Evolutionary conservation across 1,140 invertebrate genomes (phyloP), one percentile per base, ranked within the genome.

Genomic region (Probaryconus sp.): DNA sequence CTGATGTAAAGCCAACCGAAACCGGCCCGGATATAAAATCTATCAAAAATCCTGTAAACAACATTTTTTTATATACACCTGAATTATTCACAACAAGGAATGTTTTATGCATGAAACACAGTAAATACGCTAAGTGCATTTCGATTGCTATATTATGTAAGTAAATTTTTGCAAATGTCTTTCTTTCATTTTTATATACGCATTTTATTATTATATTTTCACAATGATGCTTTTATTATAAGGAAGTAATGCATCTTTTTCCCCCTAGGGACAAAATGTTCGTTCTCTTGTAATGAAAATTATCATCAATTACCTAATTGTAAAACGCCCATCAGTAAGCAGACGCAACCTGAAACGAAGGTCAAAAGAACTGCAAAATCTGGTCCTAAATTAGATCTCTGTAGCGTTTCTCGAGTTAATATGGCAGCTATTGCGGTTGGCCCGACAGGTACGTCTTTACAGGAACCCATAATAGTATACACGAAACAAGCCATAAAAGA

Each of bases 1-100:
- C 95, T 6, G 94, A 95, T 0, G 95, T 97, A 85, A 97, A 97
- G 1, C 94, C 95, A 55, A 94, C 93, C 9, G 95, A 95, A 11
- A 97, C 95, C n/a, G 95, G 94, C 24, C 94, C 93, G 17, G 94
- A 96, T 75, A 97, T 97, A 87, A 96, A 97, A 85, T 96, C 94
- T 64, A 97, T 93, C 60, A 97, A 86, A 83, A 97, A 96, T 42
- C 96, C 95, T 96, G 87, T 50, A 69, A 81, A 77, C 38, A 56
- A 74, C 14, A 69, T n/a, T n/a, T n/a, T n/a, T n/a, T n/a, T n/a
- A n/a, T n/a, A n/a, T n/a, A n/a, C n/a, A n/a, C n/a, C n/a, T n/a
- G n/a, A n/a, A n/a, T n/a, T n/a, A n/a, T n/a, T n/a, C n/a, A n/a
- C n/a, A n/a, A n/a, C n/a, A n/a, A n/a, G n/a, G n/a, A n/a, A n/a